These are phyloP conservation scores for Cryptomyrus ogoouensis DNA, from an alignment of 2,113 vertebrate genomes.

Conservation along the genomic window DNA sequence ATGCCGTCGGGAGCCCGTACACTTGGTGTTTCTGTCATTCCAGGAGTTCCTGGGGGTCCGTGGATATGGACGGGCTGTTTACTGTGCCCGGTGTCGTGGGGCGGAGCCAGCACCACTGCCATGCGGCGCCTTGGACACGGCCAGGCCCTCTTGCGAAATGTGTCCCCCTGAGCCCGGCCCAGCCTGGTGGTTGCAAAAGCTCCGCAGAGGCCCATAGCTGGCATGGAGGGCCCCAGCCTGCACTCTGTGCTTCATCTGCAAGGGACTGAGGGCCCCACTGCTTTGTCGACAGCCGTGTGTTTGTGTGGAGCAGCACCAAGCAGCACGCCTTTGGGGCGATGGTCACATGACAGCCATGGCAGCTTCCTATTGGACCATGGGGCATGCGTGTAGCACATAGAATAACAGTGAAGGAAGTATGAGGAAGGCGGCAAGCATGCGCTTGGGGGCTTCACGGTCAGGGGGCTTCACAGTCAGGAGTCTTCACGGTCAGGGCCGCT, in stretches of 20 bases:
- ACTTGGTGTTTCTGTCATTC: not conserved
- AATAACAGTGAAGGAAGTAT: not conserved
- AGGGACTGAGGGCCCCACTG: not conserved
- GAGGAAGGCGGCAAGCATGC: not conserved
- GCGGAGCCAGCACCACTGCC: not conserved
- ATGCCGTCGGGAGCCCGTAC: not conserved
- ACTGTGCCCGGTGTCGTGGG: not conserved
- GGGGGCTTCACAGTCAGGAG: not conserved
- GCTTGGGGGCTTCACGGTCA: not conserved
- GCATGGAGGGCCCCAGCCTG: not conserved
- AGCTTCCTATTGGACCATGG: not conserved
- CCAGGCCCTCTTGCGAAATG: constrained; percentile 2
- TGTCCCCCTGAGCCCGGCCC: not conserved
- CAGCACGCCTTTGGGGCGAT: not conserved
- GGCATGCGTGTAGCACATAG: not conserved
- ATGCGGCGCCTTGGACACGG: not conserved
- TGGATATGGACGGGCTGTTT: not conserved
- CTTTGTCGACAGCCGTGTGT: not conserved
- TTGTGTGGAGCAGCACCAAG: not conserved
- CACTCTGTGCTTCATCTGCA: not conserved
- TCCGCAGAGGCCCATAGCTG: not conserved
- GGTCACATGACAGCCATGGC: not conserved
- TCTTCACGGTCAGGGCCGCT: not conserved
- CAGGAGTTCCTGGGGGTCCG: not conserved
- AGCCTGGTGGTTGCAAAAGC: not conserved